Base-by-base conservation (phyloP, 2,113 vertebrate species). In the Speoplatyrhinus poulsoni region DNA sequence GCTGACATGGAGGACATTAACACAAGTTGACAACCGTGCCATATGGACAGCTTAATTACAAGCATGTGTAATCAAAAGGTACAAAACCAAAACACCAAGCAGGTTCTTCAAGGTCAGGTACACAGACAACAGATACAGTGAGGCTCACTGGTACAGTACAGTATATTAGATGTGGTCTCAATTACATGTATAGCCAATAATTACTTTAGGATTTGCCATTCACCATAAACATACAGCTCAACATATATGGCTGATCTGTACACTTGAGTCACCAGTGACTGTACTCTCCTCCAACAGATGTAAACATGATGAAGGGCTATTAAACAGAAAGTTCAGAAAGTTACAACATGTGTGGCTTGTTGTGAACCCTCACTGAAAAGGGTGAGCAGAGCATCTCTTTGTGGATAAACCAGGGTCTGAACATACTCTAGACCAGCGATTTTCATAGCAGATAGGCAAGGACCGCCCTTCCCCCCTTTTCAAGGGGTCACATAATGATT, bases 41-140 rank as follows among this genome's bases (percentile, higher is more conserved):
- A 62, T 62, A 46, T 62, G 60, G 60, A 9, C 60, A 46, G 48
- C 70, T 56, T 60, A 68, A 36, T 68, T 68, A 15, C 15, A 32
- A 60, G 46, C 17, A 15, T 60, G 69, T 58, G 32, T 75, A 9
- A 75, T 52, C 49, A 56, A 65, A 65, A 33, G 16, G 41, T 9
- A 13, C 46, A 47, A 8, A 10, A 17, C 32, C 48, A 19, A 68
- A 72, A 74, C 16, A 68, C 46, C 58, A 57, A 53, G n/a, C 41
- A 12, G 19, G 26, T 32, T 46, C 6, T 60, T 49, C 33, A 47
- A 3, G 2, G 49, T 69, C 12, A 52, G 10, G 32, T 66, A 53
- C 3, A 3, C 62, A 3, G 32, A 6, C 16, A 36, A 33, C 54
- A 56, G 16, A 75, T 75, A 19, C 19, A 58, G 2, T 58, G 26